Conservation (phyloP, 2,113 vertebrate species). For the Tetrao urogallus region DNA sequence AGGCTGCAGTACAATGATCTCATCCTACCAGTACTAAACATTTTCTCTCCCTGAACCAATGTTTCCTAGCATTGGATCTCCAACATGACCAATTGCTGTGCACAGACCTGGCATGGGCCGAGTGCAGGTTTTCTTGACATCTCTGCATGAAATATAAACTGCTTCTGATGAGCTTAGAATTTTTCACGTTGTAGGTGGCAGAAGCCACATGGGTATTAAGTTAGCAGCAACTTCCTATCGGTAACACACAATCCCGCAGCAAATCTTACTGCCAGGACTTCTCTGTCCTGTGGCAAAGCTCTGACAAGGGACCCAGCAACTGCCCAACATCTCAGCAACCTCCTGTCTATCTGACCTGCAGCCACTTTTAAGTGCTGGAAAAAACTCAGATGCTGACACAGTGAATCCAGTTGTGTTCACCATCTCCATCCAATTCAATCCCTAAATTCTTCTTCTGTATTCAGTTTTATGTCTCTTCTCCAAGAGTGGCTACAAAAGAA, state of each 20-base stretch:
- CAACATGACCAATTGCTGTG: conserved; percentile 49
- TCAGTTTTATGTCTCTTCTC: not conserved
- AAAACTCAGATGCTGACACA: too few relatives aligned
- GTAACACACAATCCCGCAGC: rapidly evolving
- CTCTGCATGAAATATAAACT: not conserved
- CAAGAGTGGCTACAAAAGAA: not conserved
- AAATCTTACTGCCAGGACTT: not conserved
- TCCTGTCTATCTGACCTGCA: not conserved
- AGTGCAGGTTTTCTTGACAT: conserved; percentile 31
- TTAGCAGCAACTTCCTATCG: rapidly evolving
- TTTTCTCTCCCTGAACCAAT: conserved; percentile 32
- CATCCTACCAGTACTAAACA: conserved; percentile 24
- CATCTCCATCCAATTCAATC: not conserved
- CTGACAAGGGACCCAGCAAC: not conserved
- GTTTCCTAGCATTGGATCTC: conserved; percentile 50
- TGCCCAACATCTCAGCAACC: not conserved
- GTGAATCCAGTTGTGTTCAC: too few relatives aligned
- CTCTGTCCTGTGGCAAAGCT: rapidly evolving
- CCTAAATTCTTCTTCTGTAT: not conserved
- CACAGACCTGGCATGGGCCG: conserved; percentile 22
- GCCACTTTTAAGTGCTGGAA: not conserved
- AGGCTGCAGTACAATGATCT: conserved; percentile 32
- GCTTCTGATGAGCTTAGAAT: not conserved
- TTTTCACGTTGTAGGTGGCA: not conserved
- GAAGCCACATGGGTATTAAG: not conserved